Percentiles rank a stretch among this genome's conserved stretches.
Conservation (phyloP, 2,797 vertebrate species). For the Euphonia xanthogaster region DNA sequence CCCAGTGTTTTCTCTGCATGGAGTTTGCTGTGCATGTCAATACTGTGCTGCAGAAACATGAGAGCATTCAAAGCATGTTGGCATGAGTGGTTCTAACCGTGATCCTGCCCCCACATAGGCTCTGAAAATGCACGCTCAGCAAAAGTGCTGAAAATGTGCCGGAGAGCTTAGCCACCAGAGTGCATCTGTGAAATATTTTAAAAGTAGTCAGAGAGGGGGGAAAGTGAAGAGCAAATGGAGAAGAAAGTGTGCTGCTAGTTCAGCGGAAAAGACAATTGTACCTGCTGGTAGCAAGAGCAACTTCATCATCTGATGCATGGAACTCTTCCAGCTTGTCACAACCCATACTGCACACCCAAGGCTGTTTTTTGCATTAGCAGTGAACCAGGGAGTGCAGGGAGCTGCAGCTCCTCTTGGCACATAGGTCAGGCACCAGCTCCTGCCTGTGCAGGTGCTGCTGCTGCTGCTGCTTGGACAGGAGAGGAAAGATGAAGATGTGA, state of each 20-base stretch:
- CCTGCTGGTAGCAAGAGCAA: conserved; percentile 1
- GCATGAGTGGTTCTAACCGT: background rate
- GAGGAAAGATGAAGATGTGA: background rate
- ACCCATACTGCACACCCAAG: background rate
- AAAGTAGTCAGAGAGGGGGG: background rate
- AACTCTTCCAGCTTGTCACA: conserved; percentile 36
- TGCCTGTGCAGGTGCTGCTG: background rate
- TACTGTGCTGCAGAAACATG: background rate
- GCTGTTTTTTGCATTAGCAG: conserved; percentile 35
- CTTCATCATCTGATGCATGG: background rate
- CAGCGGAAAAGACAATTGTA: conserved; percentile 15
- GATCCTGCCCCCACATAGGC: accelerated
- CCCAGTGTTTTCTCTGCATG: background rate
- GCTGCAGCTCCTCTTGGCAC: background rate
- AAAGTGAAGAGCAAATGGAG: background rate
- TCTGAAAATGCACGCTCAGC: background rate
- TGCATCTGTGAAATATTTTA: conserved; percentile 1
- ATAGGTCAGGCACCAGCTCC: background rate
- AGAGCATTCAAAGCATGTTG: background rate
- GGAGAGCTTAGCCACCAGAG: background rate
- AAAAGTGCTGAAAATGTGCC: background rate
- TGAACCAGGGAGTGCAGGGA: background rate
- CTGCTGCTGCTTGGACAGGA: background rate
- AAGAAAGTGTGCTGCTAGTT: background rate
- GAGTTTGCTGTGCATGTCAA: background rate